Percentiles rank a stretch among this genome's conserved stretches.
phyloP scores from a whole-genome alignment of 2,888 invertebrate species.

The Silvanus unidentatus region DNA sequence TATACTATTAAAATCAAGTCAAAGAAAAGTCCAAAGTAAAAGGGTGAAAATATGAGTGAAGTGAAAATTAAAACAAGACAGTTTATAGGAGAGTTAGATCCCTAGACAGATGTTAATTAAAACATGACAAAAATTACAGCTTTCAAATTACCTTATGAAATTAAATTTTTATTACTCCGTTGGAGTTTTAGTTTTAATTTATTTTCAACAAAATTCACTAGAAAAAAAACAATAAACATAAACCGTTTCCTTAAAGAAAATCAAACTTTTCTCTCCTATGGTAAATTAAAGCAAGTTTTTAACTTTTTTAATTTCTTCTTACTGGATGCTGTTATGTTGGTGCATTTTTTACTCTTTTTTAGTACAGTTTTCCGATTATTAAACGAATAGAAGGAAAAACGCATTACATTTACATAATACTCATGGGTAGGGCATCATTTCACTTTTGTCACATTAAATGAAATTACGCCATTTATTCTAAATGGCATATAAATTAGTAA shows the following conservation, averaged over 20 bases:
- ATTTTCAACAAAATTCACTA: slow-evolving; percentile 10
- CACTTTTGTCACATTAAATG: too few relatives aligned
- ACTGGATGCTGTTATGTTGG: too few relatives aligned
- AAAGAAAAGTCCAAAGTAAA: slow-evolving; percentile 35
- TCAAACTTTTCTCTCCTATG: not conserved
- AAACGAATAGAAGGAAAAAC: too few relatives aligned
- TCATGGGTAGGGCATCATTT: not conserved
- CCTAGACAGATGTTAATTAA: slow-evolving; percentile 40
- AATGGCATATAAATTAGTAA: slow-evolving; percentile 4
- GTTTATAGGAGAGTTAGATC: slow-evolving; percentile 33
- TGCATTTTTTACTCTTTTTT: too few relatives aligned
- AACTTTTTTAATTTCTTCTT: too few relatives aligned
- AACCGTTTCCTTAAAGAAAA: not conserved
- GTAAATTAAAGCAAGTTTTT: too few relatives aligned
- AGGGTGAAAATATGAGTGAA: slow-evolving; percentile 39
- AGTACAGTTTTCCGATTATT: too few relatives aligned
- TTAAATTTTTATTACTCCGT: slow-evolving; percentile 34
- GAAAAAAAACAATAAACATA: slow-evolving; percentile 3
- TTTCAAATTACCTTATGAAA: slow-evolving; percentile 35
- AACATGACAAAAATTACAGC: slow-evolving; percentile 40
- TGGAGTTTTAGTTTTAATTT: slow-evolving; percentile 18
- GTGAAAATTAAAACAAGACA: slow-evolving; percentile 40
- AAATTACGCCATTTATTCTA: not conserved
- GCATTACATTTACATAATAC: not conserved
- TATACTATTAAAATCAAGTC: slow-evolving; percentile 32